phyloP scores from a whole-genome alignment of 2,888 invertebrate genomes.

The Noctua pronuba region DNA sequence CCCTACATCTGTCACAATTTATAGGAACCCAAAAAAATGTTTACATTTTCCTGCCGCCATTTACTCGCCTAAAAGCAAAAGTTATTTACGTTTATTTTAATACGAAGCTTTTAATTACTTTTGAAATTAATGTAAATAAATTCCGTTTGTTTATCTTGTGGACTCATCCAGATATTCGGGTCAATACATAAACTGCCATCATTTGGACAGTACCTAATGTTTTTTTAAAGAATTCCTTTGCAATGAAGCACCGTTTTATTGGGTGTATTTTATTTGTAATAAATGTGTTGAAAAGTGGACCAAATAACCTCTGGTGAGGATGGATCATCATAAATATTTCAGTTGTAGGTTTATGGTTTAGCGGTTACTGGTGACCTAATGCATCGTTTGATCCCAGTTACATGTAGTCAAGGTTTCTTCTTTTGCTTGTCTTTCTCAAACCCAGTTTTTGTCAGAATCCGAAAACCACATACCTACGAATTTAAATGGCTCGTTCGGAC shows the following conservation, averaged over 20 bases:
- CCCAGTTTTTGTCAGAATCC: neutral
- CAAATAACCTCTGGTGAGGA: constrained; percentile 19
- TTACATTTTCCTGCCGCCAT: constrained; percentile 22
- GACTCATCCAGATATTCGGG: constrained; percentile 51
- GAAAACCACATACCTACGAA: no score
- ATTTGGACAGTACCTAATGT: constrained; percentile 7
- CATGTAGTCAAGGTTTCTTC: neutral
- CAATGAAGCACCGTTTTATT: constrained; percentile 28
- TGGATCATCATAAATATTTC: constrained; percentile 22
- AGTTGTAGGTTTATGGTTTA: constrained; percentile 18
- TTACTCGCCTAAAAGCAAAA: neutral
- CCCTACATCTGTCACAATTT: neutral
- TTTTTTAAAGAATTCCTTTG: constrained; percentile 29
- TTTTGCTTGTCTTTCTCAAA: neutral
- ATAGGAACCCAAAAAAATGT: constrained; percentile 1
- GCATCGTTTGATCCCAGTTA: neutral
- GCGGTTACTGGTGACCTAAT: neutral
- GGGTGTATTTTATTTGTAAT: constrained; percentile 43
- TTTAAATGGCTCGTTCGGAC: no score
- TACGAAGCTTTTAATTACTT: constrained; percentile 51
- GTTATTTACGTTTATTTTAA: constrained; percentile 15
- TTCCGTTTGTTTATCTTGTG: constrained; percentile 44
- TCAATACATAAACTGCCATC: constrained; percentile 21
- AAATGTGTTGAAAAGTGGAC: constrained; percentile 31
- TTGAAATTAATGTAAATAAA: constrained; percentile 47